A percentile compares a stretch with the other conserved stretches of the same genome.
Conservation (phyloP, 2,113 vertebrate species). For the Anser cygnoides region DNA sequence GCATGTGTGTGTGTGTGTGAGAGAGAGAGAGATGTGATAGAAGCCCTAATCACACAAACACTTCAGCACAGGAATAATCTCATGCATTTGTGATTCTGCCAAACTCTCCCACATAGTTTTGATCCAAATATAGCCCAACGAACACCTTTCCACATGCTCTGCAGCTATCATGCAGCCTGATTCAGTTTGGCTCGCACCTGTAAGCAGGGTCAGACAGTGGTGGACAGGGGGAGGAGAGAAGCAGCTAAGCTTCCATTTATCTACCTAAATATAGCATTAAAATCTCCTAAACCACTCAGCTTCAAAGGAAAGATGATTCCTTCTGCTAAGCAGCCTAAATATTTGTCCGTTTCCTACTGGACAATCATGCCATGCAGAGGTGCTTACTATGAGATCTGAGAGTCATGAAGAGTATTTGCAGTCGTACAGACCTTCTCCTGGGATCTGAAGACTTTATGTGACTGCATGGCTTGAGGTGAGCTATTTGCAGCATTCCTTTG, state of each 20-base stretch:
- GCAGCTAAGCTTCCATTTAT: neutral
- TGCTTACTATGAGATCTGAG: neutral
- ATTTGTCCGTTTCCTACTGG: neutral
- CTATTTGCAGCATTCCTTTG: neutral
- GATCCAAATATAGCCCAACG: neutral
- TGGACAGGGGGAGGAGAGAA: neutral
- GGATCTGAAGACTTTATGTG: rapidly evolving
- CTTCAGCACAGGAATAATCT: neutral
- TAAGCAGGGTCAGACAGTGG: neutral
- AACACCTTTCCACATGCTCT: rapidly evolving
- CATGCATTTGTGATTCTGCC: neutral
- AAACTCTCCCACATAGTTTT: neutral
- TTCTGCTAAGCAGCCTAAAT: neutral
- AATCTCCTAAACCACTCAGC: neutral
- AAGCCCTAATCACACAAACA: neutral
- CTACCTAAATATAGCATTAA: neutral
- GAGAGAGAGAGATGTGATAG: neutral
- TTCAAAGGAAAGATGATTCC: neutral
- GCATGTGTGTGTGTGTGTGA: neutral
- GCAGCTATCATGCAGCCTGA: neutral
- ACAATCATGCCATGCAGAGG: neutral
- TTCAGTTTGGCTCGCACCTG: neutral
- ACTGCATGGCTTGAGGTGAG: neutral
- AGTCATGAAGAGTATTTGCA: neutral
- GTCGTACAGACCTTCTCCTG: neutral